Percentiles rank a stretch among this genome's conserved stretches.
Conservation (phyloP, 2,113 vertebrate genomes). For the Ceyx cyanopectus region DNA sequence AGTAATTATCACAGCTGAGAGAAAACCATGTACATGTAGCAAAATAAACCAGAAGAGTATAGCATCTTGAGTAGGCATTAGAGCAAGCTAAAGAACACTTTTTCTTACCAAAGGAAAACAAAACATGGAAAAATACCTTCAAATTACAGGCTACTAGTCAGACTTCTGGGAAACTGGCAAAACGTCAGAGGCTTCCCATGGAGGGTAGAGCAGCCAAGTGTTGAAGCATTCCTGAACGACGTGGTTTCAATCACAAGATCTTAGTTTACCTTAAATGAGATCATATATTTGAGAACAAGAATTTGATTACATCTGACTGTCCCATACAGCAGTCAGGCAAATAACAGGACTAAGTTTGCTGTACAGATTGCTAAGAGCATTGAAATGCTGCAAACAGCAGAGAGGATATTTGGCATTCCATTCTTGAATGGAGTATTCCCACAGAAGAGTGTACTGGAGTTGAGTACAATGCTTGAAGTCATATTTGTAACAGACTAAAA, state of each 20-base stretch:
- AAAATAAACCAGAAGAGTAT: background rate
- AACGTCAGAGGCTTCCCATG: background rate
- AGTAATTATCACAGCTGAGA: background rate
- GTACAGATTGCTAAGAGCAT: background rate
- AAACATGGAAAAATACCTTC: background rate
- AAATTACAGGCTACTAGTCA: background rate
- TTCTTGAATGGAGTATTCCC: slow-evolving; percentile 24
- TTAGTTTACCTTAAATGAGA: slow-evolving; percentile 41
- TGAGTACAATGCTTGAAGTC: background rate
- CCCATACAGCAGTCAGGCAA: background rate
- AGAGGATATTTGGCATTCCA: slow-evolving; percentile 28
- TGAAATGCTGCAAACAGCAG: slow-evolving; percentile 19
- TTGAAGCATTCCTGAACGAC: slow-evolving; percentile 34
- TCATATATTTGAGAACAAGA: slow-evolving; percentile 36
- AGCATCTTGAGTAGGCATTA: background rate
- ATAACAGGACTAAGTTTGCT: background rate
- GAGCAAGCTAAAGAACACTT: background rate
- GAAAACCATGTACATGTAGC: background rate
- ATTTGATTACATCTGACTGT: background rate
- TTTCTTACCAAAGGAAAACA: background rate
- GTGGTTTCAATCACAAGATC: slow-evolving; percentile 20
- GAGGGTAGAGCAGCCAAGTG: background rate
- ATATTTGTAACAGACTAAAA: background rate
- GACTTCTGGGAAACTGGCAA: background rate
- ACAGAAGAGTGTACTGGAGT: slow-evolving; percentile 10